Base-by-base conservation (phyloP, 2,797 vertebrate species). In the Halcyon badia region DNA sequence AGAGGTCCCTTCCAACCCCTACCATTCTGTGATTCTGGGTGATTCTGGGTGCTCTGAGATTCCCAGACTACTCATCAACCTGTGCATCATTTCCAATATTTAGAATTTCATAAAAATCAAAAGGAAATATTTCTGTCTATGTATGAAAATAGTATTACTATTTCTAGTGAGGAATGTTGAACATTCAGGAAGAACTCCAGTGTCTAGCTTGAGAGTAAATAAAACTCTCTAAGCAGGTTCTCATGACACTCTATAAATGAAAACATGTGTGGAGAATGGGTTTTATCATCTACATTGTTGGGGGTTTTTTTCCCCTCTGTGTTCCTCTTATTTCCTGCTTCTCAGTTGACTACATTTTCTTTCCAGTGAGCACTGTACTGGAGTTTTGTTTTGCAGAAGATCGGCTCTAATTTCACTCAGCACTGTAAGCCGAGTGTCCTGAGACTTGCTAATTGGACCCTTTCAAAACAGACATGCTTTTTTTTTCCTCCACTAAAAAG, bases 401-500 rank as follows among this genome's bases (percentile, higher is more conserved):
- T 46, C 81, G 81, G 61, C 94, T 97, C 95, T n/a, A 51, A 0
- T 97, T 97, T 97, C 95, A 88, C 44, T 94, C 64, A 22, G 61
- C 39, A 1, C 49, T 94, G 93, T 89, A 94, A 91, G 30, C 22
- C 89, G 71, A 82, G 79, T 1, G 0, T 83, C 66, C 93, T 65
- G 83, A 95, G 95, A 77, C 71, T 85, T 37, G 44, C 77, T 97
- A 97, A 96, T 89, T 94, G 76, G 80, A 64, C 31, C 37, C 48
- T 93, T 96, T 95, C 28, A 81, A 92, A 94, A 58, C 66, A 83
- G 68, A 21, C 51, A 17, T 65, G 12, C 4, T 20, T 80, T 64
- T 19, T 72, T 39, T 65, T 61, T 65, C 6, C 66, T 24, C 41
- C 15, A 26, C 58, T 77, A 75, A 81, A 94, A 91, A 73, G 31